Evolutionary conservation across 2,113 vertebrate species (phyloP).

Genomic region (Gobius niger): DNA sequence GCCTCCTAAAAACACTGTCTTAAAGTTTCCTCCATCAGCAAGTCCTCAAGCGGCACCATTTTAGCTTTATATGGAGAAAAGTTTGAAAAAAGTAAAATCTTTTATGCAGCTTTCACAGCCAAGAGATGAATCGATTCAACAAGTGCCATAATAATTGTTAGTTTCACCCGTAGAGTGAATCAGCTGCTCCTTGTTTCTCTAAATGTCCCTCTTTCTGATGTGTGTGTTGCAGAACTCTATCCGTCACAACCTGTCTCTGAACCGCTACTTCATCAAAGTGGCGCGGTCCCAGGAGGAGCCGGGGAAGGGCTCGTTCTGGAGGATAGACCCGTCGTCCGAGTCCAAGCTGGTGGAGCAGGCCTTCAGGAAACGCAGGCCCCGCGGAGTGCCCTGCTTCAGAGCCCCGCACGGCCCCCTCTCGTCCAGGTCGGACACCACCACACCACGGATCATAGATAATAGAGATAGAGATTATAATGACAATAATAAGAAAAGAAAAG

Average conservation of each 20-base stretch:
- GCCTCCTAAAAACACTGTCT: too few relatives aligned
- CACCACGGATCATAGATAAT: too few relatives aligned
- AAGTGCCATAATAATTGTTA: background rate
- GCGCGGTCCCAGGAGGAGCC: slow-evolving; percentile 98
- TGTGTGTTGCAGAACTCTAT: slow-evolving; percentile 91
- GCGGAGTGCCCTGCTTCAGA: slow-evolving; percentile 97
- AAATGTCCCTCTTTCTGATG: background rate
- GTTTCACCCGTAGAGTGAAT: too few relatives aligned
- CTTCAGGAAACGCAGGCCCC: slow-evolving; percentile 96
- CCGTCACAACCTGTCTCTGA: slow-evolving; percentile 98
- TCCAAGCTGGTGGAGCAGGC: slow-evolving; percentile 97
- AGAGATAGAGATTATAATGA: too few relatives aligned
- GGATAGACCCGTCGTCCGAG: slow-evolving; percentile 97
- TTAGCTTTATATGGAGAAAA: too few relatives aligned
- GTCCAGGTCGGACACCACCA: slow-evolving; percentile 83
- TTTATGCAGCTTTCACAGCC: too few relatives aligned
- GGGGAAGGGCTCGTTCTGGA: slow-evolving; percentile 99
- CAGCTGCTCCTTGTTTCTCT: background rate
- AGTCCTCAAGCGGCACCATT: too few relatives aligned
- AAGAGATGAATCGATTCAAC: too few relatives aligned
- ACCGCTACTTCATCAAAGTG: slow-evolving; percentile 99
- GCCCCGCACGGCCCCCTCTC: slow-evolving; percentile 97
- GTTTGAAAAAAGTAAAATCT: too few relatives aligned
- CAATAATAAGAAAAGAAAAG: too few relatives aligned
- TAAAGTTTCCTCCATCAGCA: too few relatives aligned